A percentile compares a stretch with the other conserved stretches of the same genome.
These are phyloP conservation scores for Nannobrachium achirus DNA, from an alignment of 2,113 vertebrate species.

Conservation along the genomic window DNA sequence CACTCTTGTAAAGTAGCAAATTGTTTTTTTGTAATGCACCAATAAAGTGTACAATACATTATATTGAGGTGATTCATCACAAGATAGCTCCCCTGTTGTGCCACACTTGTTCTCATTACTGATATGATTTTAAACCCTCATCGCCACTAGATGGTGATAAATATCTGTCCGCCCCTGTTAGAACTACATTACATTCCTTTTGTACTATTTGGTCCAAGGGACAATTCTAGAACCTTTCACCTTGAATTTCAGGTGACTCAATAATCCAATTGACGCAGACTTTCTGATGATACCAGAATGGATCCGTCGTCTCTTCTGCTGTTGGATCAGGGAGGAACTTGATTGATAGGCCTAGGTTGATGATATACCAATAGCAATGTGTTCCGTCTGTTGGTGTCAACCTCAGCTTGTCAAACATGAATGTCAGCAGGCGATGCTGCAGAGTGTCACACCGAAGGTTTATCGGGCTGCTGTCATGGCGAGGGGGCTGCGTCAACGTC, in stretches of 20 bases:
- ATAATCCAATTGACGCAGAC: conserved; percentile 9
- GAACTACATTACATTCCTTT: conserved; percentile 3
- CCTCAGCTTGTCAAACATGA: conserved; percentile 4
- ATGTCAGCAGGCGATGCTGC: background rate
- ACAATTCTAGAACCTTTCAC: background rate
- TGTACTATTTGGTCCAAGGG: background rate
- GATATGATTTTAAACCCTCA: background rate
- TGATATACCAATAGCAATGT: background rate
- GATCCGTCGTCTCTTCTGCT: background rate
- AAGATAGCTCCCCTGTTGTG: background rate
- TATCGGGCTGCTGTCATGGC: conserved; percentile 33
- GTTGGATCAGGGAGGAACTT: background rate
- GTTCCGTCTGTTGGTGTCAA: background rate
- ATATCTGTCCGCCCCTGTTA: conserved; percentile 10
- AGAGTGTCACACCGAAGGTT: conserved; percentile 20
- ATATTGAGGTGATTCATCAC: too few relatives aligned
- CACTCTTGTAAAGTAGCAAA: background rate
- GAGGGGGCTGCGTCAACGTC: background rate
- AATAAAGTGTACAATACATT: background rate
- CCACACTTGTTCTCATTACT: background rate
- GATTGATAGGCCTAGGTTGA: conserved; percentile 1
- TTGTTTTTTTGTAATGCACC: background rate
- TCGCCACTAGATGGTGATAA: conserved; percentile 57
- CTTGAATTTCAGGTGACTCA: background rate
- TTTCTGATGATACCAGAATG: background rate